Evolutionary conservation across 2,113 vertebrate species (phyloP), one percentile per base, ranked within the genome.

Genomic region (Ameiurus melas): DNA sequence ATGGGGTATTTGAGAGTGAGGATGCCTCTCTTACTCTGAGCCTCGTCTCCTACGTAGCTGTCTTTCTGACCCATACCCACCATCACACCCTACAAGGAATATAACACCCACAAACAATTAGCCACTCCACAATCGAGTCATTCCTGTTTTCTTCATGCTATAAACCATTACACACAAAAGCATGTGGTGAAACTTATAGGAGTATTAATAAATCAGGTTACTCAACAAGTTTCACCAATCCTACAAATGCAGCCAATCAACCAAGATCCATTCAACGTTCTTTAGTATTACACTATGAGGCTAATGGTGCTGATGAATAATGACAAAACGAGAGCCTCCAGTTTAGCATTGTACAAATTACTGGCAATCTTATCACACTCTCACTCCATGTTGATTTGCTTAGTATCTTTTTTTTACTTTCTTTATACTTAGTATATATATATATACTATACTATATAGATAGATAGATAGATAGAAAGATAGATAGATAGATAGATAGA

Each of bases 31-130:
- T 98, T 98, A 96, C 97, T 98, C 95, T 99, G 98, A 19, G 98
- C 98, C 95, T 99, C 97, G 20, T 99, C 98, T 90, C 98, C 98
- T 90, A 99, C 97, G 0, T 98, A 99, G 95, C 96, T 97, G 92
- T 98, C 98, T 90, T 99, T 99, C 94, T 99, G 98, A 90, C 98
- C 97, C 97, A 99, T 99, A 88, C 98, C 97, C 88, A 98, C 98
- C 97, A 98, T 99, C 93, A 99, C 97, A 81, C 97, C 98, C 98
- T 99, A 60, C 89, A 71, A 57, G n/a, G 53, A 73, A 27, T n/a
- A 85, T 16, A 55, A 33, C 16, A 36, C 19, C 30, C 13, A n/a
- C n/a, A n/a, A n/a, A n/a, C n/a, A 1, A 20, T 62, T 83, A 62
- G 30, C 55, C 30, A 22, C 55, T 81, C 19, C 17, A 33, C n/a